Percentiles rank a stretch among this genome's conserved stretches.
These are phyloP conservation scores for Chromobotia macracanthus DNA, from an alignment of 2,797 vertebrate genomes.

Conservation along the genomic window DNA sequence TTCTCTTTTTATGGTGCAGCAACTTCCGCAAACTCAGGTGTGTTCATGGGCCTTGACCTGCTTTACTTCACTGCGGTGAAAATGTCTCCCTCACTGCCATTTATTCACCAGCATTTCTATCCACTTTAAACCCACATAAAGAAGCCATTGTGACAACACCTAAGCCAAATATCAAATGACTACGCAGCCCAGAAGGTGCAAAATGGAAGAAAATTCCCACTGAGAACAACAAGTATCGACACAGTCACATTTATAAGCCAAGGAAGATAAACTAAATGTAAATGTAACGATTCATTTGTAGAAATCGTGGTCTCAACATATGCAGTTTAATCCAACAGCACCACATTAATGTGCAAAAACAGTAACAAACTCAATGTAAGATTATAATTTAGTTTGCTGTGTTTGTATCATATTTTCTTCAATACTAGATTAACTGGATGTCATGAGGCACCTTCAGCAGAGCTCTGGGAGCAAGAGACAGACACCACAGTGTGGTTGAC, in stretches of 20 bases:
- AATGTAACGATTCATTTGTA: not conserved
- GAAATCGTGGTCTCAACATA: not conserved
- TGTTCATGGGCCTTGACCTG: conserved; percentile 39
- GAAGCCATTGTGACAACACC: no score
- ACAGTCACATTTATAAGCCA: not conserved
- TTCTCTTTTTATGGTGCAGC: not conserved
- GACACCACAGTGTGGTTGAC: no score
- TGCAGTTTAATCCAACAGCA: not conserved
- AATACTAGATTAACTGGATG: no score
- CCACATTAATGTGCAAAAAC: no score
- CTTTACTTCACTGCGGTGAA: conserved; percentile 13
- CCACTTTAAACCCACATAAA: not conserved
- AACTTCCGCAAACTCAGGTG: conserved; percentile 56
- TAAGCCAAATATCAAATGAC: not conserved
- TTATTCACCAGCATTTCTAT: not conserved
- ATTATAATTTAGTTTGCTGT: no score
- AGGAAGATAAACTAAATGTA: not conserved
- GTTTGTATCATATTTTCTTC: no score
- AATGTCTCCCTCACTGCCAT: not conserved
- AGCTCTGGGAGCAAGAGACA: no score
- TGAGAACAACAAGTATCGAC: not conserved
- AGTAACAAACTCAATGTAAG: not conserved
- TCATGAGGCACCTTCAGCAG: no score
- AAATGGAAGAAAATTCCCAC: no score
- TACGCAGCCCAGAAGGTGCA: no score